A percentile compares a stretch with the other conserved stretches of the same genome.
Conservation (phyloP, 2,113 vertebrate genomes). For the Fukomys damarensis region DNA sequence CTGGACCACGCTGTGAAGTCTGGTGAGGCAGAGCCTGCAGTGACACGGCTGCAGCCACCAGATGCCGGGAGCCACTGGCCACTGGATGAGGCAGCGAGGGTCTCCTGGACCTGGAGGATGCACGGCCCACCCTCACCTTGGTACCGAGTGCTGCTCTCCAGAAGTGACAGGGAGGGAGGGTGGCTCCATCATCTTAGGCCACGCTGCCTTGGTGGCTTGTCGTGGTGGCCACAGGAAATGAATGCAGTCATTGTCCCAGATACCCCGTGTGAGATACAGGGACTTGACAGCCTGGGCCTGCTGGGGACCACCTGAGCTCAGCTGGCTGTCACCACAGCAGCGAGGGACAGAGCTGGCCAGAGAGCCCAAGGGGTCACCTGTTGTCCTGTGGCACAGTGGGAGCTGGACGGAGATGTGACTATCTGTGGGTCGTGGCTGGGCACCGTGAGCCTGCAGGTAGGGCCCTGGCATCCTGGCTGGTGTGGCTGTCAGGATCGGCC, state of each 20-base stretch:
- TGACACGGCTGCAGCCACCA: neutral
- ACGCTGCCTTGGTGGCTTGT: fast-evolving
- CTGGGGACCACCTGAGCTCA: neutral
- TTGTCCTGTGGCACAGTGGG: neutral
- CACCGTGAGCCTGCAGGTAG: neutral
- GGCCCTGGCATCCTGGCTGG: neutral
- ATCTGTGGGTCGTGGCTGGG: neutral
- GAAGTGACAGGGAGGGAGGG: neutral
- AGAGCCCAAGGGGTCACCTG: neutral
- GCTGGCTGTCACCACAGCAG: neutral
- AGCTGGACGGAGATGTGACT: neutral
- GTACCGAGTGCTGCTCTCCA: neutral
- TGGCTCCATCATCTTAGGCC: neutral
- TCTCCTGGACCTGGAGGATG: neutral
- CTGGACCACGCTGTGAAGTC: neutral
- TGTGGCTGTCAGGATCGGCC: neutral
- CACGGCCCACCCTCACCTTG: neutral
- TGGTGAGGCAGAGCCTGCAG: no score
- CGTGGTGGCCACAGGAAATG: fast-evolving
- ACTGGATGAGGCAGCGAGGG: neutral
- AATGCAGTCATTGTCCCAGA: fast-evolving
- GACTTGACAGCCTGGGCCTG: neutral
- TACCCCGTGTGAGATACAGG: fast-evolving
- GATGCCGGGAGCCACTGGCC: fast-evolving
- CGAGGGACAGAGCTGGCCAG: neutral